These are phyloP conservation scores for Gallinago media DNA, from an alignment of 2,113 vertebrate species.

Conservation along the genomic window DNA sequence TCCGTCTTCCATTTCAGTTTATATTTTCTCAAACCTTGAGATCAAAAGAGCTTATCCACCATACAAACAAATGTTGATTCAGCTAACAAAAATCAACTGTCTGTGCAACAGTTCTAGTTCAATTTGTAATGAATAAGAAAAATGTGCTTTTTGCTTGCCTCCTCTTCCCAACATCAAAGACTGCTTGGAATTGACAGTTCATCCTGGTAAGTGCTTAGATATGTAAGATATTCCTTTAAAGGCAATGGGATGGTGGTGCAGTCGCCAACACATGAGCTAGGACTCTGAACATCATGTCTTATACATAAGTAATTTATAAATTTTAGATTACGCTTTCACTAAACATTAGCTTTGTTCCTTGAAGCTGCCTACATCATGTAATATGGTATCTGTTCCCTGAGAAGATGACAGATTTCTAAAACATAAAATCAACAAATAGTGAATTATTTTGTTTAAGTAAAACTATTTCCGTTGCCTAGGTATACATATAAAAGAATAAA, in stretches of 20 bases:
- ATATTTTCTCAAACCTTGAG: neutral
- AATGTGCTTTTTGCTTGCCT: neutral
- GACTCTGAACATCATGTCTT: neutral
- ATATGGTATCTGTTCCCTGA: neutral
- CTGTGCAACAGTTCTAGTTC: neutral
- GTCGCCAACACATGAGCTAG: neutral
- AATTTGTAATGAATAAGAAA: neutral
- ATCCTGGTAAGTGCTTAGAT: neutral
- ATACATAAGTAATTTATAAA: neutral
- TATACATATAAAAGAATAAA: neutral
- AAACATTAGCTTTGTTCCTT: neutral
- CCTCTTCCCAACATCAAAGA: neutral
- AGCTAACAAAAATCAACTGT: neutral
- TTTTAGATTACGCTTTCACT: neutral
- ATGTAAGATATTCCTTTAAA: neutral
- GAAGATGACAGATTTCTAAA: constrained; percentile 15
- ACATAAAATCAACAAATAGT: neutral
- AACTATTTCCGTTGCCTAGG: neutral
- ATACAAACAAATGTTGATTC: neutral
- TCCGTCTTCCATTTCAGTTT: neutral
- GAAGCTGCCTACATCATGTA: neutral
- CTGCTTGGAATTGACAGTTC: neutral
- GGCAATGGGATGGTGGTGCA: neutral
- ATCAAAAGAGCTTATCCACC: neutral
- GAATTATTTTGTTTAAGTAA: constrained; percentile 8